phyloP scores from a whole-genome alignment of 2,888 invertebrate genomes.

The Drosophila nr. perissopoda region DNA sequence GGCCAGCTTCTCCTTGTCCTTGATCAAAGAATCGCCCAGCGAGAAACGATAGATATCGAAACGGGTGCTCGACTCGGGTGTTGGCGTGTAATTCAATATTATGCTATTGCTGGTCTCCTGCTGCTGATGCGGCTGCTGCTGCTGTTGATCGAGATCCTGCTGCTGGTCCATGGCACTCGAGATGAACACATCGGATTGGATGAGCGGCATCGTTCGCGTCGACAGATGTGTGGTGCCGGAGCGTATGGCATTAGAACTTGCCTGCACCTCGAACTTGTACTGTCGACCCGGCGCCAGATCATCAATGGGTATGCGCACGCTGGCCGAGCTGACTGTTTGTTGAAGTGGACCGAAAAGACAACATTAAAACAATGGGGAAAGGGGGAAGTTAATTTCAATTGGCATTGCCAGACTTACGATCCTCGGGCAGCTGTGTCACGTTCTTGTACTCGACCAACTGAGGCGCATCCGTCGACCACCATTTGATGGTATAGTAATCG shows the following conservation, averaged over 20 bases:
- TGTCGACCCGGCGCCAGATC: constrained; percentile 92
- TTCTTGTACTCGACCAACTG: constrained; percentile 86
- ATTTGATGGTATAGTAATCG: constrained; percentile 92
- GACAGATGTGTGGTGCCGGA: constrained; percentile 91
- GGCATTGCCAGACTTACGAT: constrained; percentile 63
- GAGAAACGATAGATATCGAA: constrained; percentile 95
- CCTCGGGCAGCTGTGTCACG: constrained; percentile 84
- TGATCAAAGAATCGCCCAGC: constrained; percentile 89
- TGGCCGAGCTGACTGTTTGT: constrained; percentile 76
- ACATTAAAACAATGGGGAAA: not conserved
- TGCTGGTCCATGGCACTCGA: constrained; percentile 90
- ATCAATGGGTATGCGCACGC: constrained; percentile 88
- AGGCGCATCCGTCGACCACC: constrained; percentile 88
- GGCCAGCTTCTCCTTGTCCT: constrained; percentile 90
- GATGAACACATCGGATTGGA: constrained; percentile 95
- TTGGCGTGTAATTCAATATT: constrained; percentile 91
- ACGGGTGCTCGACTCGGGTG: constrained; percentile 91
- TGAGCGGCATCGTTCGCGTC: constrained; percentile 93
- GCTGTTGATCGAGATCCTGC: constrained; percentile 85
- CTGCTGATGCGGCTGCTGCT: constrained; percentile 86
- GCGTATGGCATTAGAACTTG: constrained; percentile 91
- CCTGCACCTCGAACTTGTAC: constrained; percentile 91
- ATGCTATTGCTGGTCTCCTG: constrained; percentile 89
- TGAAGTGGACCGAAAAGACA: not conserved
- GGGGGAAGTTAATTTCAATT: not conserved